Conservation (phyloP, 2,888 invertebrate genomes). For the Spodoptera picta region DNA sequence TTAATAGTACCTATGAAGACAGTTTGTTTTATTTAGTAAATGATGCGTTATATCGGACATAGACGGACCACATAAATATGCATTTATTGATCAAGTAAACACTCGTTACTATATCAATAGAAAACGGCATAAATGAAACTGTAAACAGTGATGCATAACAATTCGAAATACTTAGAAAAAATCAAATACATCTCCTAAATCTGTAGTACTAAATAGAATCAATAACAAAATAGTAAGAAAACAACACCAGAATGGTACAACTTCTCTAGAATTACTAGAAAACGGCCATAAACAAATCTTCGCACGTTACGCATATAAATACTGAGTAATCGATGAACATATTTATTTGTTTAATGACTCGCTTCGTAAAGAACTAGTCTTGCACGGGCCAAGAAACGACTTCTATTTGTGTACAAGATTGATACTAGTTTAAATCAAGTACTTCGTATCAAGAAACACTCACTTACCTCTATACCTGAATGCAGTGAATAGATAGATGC, state of each 20-base stretch:
- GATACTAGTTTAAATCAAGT: conserved; percentile 43
- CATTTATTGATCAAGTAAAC: conserved; percentile 5
- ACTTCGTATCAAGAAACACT: conserved; percentile 34
- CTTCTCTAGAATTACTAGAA: conserved; percentile 32
- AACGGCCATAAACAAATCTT: conserved; percentile 42
- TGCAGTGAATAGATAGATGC: conserved; percentile 44
- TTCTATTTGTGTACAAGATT: conserved; percentile 54
- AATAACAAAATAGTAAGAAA: conserved; percentile 35
- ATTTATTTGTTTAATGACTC: conserved; percentile 53
- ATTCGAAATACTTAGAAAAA: conserved; percentile 24
- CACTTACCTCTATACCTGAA: conserved; percentile 29
- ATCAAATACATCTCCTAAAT: conserved; percentile 27
- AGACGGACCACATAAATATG: neutral
- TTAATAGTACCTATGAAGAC: neutral
- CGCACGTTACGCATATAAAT: conserved; percentile 41
- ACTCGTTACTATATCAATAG: neutral
- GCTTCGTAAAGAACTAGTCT: conserved; percentile 49
- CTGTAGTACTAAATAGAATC: conserved; percentile 23
- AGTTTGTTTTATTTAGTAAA: neutral
- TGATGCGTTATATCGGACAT: neutral
- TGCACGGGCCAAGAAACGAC: conserved; percentile 45
- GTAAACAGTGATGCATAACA: conserved; percentile 4
- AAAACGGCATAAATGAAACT: conserved; percentile 1
- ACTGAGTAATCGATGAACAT: conserved; percentile 33
- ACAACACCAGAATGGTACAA: conserved; percentile 20